These are phyloP conservation scores for Dolichopus griseipennis DNA, from an alignment of 2,888 invertebrate species.

Conservation along the genomic window DNA sequence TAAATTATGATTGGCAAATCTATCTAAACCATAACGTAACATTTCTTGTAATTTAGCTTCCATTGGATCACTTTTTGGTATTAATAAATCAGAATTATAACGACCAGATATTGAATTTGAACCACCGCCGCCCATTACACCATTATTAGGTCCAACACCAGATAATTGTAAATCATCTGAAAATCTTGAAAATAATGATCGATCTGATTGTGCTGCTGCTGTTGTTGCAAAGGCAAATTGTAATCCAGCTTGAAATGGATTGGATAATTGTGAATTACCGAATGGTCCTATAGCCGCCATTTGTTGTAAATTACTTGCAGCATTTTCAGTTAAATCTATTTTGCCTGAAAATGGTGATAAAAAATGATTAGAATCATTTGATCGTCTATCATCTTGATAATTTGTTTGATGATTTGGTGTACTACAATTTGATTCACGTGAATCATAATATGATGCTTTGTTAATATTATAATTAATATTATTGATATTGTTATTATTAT, in stretches of 20 bases:
- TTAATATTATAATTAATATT: too few species aligned
- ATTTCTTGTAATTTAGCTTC: conserved; percentile 88
- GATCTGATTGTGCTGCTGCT: conserved; percentile 44
- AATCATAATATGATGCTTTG: too few species aligned
- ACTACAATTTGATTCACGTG: conserved; percentile 39
- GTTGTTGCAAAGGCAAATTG: conserved; percentile 61
- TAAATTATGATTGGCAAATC: conserved; percentile 84
- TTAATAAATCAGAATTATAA: conserved; percentile 43
- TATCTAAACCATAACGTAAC: conserved; percentile 91
- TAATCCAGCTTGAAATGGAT: conserved; percentile 43
- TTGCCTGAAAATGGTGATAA: not conserved
- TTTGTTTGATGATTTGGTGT: conserved; percentile 39
- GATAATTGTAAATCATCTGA: conserved; percentile 72
- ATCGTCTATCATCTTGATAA: conserved; percentile 27
- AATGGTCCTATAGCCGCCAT: conserved; percentile 23
- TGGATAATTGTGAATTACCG: conserved; percentile 39
- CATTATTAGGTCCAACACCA: conserved; percentile 61
- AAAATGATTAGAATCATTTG: conserved; percentile 13
- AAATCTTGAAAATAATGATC: conserved; percentile 65
- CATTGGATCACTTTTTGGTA: conserved; percentile 89
- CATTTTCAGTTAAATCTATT: not conserved
- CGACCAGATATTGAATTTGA: conserved; percentile 56
- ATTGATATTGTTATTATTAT: too few species aligned
- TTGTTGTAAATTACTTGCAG: not conserved
- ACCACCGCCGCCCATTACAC: too few species aligned